Conservation (phyloP, 2,797 vertebrate species). For the Danio aesculapii region DNA sequence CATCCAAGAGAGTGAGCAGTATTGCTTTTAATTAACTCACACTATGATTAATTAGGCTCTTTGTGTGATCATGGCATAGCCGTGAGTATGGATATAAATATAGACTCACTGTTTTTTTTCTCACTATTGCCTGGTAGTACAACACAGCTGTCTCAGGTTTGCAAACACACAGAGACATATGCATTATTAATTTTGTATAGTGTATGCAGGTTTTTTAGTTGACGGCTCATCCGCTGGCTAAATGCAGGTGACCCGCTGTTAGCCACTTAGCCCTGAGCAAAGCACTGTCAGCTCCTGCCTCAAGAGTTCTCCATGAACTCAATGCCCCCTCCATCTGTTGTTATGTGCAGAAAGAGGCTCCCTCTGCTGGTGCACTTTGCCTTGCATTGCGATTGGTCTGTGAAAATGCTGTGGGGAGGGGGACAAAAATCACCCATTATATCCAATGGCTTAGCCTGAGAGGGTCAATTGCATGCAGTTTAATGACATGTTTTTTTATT, state of each 20-base stretch:
- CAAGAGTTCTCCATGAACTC: slow-evolving; percentile 54
- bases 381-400: neutral
- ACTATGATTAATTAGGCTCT: neutral
- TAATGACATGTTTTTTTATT: no score
- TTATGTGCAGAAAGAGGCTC: slow-evolving; percentile 26
- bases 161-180: slow-evolving; percentile 8
- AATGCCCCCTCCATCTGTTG: slow-evolving; percentile 58
- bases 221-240: slow-evolving; percentile 32
- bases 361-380: slow-evolving; percentile 42
- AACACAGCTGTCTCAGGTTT: slow-evolving; percentile 22
- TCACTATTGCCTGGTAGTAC: neutral
- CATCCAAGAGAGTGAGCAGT: slow-evolving; percentile 85
- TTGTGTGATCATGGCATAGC: neutral
- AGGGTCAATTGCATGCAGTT: neutral
- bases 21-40: neutral
- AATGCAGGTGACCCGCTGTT: slow-evolving; percentile 37
- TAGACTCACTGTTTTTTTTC: neutral
- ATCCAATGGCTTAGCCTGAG: neutral
- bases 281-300: slow-evolving; percentile 49
- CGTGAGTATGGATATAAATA: neutral
- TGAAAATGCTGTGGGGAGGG: neutral
- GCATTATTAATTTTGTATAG: slow-evolving; percentile 9
- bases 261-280: slow-evolving; percentile 39
- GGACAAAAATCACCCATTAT: neutral
- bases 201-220: slow-evolving; percentile 6